Evolutionary conservation across 2,113 vertebrate genomes (phyloP).

Genomic region (Passer montanus): DNA sequence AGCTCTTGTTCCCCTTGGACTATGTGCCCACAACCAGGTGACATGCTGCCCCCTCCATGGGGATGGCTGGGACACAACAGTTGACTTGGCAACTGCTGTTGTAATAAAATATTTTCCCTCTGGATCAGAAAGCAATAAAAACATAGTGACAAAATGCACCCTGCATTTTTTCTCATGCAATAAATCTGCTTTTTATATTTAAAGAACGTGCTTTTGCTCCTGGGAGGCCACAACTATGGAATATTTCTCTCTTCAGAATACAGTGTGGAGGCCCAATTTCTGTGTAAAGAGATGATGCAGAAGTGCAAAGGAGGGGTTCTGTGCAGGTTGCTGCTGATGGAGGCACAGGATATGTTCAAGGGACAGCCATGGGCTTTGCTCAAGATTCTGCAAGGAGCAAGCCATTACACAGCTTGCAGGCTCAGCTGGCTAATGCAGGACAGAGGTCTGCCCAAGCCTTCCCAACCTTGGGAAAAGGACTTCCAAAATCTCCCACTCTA

Average conservation of each 20-base stretch:
- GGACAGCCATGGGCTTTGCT: neutral
- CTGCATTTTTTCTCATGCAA: constrained; percentile 14
- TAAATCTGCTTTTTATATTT: constrained; percentile 32
- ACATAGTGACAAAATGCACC: neutral
- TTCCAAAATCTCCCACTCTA: neutral
- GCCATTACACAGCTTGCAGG: fast-evolving
- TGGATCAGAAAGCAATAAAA: constrained; percentile 13
- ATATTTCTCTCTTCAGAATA: neutral
- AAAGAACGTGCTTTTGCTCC: neutral
- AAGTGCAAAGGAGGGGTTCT: neutral
- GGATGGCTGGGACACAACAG: neutral
- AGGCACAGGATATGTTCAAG: neutral
- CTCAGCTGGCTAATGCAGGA: neutral
- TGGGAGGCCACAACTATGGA: neutral
- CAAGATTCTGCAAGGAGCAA: neutral
- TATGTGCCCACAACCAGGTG: neutral
- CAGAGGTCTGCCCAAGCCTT: neutral
- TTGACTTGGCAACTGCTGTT: neutral
- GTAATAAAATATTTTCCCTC: constrained; percentile 17
- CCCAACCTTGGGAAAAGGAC: neutral
- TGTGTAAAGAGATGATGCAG: neutral
- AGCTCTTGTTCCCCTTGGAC: neutral
- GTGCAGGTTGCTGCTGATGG: neutral
- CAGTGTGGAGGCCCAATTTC: neutral
- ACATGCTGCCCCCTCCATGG: fast-evolving